Evolutionary conservation across 2,113 vertebrate species (phyloP), one percentile per base, ranked within the genome.

Genomic region (Patagioenas fasciata): DNA sequence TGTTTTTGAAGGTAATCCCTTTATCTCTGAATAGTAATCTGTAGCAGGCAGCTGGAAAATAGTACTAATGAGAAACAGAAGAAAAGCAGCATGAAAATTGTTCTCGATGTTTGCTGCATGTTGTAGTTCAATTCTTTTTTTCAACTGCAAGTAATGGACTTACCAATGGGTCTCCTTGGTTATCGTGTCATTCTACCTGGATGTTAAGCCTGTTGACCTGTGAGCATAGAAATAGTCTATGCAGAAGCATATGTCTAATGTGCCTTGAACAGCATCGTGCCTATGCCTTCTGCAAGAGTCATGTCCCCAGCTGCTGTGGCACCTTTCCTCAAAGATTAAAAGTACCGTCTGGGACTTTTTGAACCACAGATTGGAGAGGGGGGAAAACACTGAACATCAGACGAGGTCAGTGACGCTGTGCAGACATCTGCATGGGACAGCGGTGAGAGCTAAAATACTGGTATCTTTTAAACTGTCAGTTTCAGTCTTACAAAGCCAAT

Each of bases 381-480:
- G 86, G 80, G 58, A 87, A 95, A 95, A 44, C 81, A 88, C 61
- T 78, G 65, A 74, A 40, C 40, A 77, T 81, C 80, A 79, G 50
- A 64, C 32, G 74, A 38, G 42, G 42, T 53, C 64, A 53, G 51
- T 86, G 79, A 93, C 0, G 0, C 42, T 64, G 16, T 81, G 47
- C 57, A 94, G 56, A 66, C 65, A 70, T 95, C 64, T 93, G 67
- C 82, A 85, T 15, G 73, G 67, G 18, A 54, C 80, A 84, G 38
- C 23, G 51, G 23, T 62, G 60, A 91, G 36, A 80, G 31, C 71
- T 78, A 31, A 74, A 88, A 6, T 80, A 69, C 20, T 69, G 11
- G 13, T 90, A 75, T 87, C 72, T 96, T 91, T 89, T 79, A 48
- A 97, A 89, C 93, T 73, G 83, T 60, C 34, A 61, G 82, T 96